Base-by-base conservation (phyloP, 2,888 invertebrate species). In the Apodemia hepburni region DNA sequence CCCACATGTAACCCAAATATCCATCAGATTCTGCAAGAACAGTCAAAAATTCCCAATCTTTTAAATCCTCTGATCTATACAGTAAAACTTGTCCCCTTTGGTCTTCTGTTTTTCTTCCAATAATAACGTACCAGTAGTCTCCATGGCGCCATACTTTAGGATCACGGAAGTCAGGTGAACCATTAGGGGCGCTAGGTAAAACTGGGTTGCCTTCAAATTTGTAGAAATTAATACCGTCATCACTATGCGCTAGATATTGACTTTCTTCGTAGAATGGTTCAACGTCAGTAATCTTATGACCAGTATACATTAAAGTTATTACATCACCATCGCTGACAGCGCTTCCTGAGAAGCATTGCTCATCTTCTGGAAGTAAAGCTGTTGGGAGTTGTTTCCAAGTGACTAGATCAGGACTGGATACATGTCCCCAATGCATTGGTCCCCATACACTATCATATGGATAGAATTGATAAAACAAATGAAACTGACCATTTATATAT, bases 381-480 rank as follows among this genome's bases (percentile, higher is more conserved):
- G 92, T 89, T 0, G 92, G 91, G 1, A 85, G 72, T 61, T 88
- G 80, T 42, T 78, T 76, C 93, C 93, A 93, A 66, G 84, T 78
- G 0, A 93, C 83, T 18, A 93, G 73, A 66, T 93, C 91, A 0
- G 77, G 70, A 61, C 92, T 92, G 2, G 75, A 67, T 1, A 74
- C 86, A 66, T 93, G 93, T 0, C 92, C 93, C 93, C 93, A 93
- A 64, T 92, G 92, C 87, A 92, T 92, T 0, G 90, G 86, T 0
- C 90, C 90, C 87, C 86, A 89, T 0, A 75, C 70, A 27, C 85
- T 80, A 42, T 82, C 84, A 62, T 89, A 85, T 0, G 93, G 93
- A 67, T 93, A 88, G 67, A 83, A 91, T 71, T 93, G 93, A 68
- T 88, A 93, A 74, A 92, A 93, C 0, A 92, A 73, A 68, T 93